Base-by-base conservation (phyloP, 2,113 vertebrate species). In the Ardeotis arabs region DNA sequence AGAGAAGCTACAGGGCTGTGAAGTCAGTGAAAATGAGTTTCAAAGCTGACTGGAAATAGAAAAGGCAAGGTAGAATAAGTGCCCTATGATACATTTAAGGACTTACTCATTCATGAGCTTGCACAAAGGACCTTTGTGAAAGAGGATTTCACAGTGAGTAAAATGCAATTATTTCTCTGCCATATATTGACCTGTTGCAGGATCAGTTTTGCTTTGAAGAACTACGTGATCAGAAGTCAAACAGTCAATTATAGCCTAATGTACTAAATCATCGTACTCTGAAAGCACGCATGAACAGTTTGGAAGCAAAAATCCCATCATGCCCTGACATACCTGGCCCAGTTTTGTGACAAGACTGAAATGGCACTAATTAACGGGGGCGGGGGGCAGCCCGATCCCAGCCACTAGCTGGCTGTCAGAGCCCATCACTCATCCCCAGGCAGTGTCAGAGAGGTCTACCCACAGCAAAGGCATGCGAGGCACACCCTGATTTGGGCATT, bases 381-480 rank as follows among this genome's bases (percentile, higher is more conserved):
- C 73, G 49, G 52, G 63, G 3, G 23, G 10, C 7, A 28, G 9
- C 7, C 6, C 3, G 39, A 19, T 45, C 70, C 44, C 86, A 95
- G 87, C 97, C 97, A 93, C 97, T 95, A 98, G 98, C 89, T 97
- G 96, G 96, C 97, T 95, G 91, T 91, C 83, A 90, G 81, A 94
- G 62, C 66, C 80, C 69, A 29, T 29, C 87, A 77, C 16, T 58
- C 87, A 66, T 20, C 21, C 33, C 0, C 0, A 59, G 19, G 33
- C 87, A 88, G n/a, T 3, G 31, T 31, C 85, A 49, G 72, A 41
- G 64, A 41, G 24, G 20, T 28, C 23, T 9, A 1, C 9, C 28
- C 39, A 56, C 45, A 24, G 11, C 6, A 10, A 50, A 69, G n/a
- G 52, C 4, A 1, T 23, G 10, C 33, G 39, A 68, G n/a, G 37